phyloP scores from a whole-genome alignment of 2,113 vertebrate genomes.

The Cranoglanis bouderius region DNA sequence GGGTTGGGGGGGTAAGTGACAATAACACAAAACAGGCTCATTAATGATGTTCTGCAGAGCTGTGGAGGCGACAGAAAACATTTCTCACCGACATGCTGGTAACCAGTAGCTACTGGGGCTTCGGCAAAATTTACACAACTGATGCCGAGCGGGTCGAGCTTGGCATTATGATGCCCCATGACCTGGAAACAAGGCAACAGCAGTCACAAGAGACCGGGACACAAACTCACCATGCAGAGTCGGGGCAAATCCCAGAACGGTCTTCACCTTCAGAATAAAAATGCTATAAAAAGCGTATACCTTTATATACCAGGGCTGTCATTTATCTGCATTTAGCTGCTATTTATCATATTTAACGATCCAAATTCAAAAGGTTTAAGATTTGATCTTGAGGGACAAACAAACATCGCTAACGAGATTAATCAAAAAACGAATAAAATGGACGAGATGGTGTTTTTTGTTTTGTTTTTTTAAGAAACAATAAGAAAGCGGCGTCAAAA shows the following conservation, averaged over 20 bases:
- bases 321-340: no score
- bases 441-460: no score
- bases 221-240: conserved; percentile 37
- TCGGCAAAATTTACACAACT: conserved; percentile 99
- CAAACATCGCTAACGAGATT: no score
- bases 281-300: background rate
- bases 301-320: conserved; percentile 15
- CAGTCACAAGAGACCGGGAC: conserved; percentile 41
- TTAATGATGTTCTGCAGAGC: conserved; percentile 69
- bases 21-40: conserved; percentile 66
- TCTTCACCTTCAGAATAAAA: background rate
- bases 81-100: conserved; percentile 96
- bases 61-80: conserved; percentile 67
- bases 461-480: no score
- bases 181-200: conserved; percentile 83
- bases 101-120: conserved; percentile 85
- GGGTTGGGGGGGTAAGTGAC: conserved; percentile 67
- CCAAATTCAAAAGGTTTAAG: no score
- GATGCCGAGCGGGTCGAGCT: conserved; percentile 97
- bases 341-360: background rate
- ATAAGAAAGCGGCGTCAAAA: no score
- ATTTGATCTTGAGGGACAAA: no score
- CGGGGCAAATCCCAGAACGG: background rate
- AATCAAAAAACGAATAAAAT: no score
- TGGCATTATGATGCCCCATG: conserved; percentile 96